These are phyloP conservation scores for Meloe dianella DNA, from an alignment of 2,888 invertebrate species.

Conservation along the genomic window DNA sequence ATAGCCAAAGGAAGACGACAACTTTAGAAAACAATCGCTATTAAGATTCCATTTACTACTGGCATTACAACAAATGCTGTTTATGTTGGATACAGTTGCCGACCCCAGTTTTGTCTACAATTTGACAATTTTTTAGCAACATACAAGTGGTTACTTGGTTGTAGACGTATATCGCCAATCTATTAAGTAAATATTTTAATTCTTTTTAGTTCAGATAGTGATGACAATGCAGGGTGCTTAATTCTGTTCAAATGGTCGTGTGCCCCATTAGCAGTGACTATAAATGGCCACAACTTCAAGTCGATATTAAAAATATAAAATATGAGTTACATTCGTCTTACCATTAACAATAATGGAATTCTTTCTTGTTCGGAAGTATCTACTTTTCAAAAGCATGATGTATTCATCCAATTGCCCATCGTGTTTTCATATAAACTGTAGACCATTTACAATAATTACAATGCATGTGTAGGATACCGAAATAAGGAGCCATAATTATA, in stretches of 20 bases:
- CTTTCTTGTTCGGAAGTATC: conserved; percentile 45
- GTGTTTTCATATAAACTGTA: conserved; percentile 45
- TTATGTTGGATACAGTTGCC: conserved; percentile 25
- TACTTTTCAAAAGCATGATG: conserved; percentile 48
- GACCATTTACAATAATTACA: conserved; percentile 58
- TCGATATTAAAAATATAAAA: conserved; percentile 46
- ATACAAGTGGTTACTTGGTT: too few relatives aligned
- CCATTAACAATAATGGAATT: conserved; percentile 48
- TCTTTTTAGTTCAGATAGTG: not conserved
- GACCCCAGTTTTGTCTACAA: not conserved
- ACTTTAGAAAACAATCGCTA: conserved; percentile 45
- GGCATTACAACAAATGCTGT: not conserved
- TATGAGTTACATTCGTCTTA: conserved; percentile 46
- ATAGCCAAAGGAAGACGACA: conserved; percentile 30
- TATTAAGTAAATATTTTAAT: too few relatives aligned
- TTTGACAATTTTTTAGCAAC: not conserved
- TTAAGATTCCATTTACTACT: conserved; percentile 47
- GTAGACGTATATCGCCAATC: too few relatives aligned
- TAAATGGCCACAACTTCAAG: conserved; percentile 43
- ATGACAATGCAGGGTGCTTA: not conserved
- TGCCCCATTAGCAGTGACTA: conserved; percentile 34
- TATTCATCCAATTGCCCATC: conserved; percentile 53
- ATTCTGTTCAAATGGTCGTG: not conserved
- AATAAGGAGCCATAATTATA: conserved; percentile 56
- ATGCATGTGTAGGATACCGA: conserved; percentile 59